These are phyloP conservation scores for Bradynema listronoti DNA, from an alignment of 1,140 invertebrate genomes.

Conservation along the genomic window DNA sequence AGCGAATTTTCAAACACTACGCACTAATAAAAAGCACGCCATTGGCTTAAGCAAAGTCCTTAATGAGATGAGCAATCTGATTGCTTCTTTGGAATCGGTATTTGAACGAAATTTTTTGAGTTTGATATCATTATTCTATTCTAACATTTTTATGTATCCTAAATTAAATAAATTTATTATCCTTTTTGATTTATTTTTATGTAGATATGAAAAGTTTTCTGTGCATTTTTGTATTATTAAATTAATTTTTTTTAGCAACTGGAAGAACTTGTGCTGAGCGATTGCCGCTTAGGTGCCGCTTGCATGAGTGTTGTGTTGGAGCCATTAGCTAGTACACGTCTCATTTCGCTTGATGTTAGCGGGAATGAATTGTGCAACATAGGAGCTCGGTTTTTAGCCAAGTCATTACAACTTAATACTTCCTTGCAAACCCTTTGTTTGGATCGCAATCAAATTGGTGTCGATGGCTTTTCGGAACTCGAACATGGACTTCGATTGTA, in stretches of 20 bases:
- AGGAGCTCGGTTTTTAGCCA: constrained; percentile 48
- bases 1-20: constrained; percentile 39
- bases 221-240: constrained; percentile 21
- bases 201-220: too few relatives aligned
- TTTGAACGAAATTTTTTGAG: neutral
- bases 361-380: constrained; percentile 44
- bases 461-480: constrained; percentile 50
- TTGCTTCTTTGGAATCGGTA: constrained; percentile 38
- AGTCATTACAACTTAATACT: constrained; percentile 53
- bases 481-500: constrained; percentile 43
- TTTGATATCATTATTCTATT: constrained; percentile 19
- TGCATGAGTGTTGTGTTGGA: constrained; percentile 47
- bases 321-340: constrained; percentile 42
- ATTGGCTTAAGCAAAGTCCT: constrained; percentile 35
- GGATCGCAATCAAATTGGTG: constrained; percentile 53
- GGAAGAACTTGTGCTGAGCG: constrained; percentile 47
- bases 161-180: constrained; percentile 18
- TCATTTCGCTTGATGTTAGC: constrained; percentile 45
- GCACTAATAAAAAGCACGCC: constrained; percentile 39
- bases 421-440: constrained; percentile 39
- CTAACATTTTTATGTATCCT: neutral
- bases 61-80: constrained; percentile 48
- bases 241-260: constrained; percentile 34
- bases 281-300: constrained; percentile 41
- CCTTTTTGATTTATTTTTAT: too few relatives aligned